Base-by-base conservation (phyloP, 1,140 invertebrate species). In the Caerostris darwini region DNA sequence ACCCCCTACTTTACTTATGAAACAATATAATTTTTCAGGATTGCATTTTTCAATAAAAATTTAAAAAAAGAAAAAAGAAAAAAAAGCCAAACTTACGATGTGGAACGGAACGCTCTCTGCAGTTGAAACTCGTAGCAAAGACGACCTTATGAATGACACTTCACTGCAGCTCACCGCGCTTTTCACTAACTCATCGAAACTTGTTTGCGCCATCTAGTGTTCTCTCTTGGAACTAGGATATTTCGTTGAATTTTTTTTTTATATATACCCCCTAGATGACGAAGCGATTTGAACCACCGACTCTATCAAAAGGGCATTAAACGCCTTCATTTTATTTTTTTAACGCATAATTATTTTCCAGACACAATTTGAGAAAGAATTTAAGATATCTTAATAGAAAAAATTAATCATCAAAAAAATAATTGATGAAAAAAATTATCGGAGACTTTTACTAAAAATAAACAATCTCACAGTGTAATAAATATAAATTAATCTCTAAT, bases 91-190 rank as follows among this genome's bases (percentile, higher is more conserved):
- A 83, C 82, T 69, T 87, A 93, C 92, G 64, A 93, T 93, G 92
- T 71, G 92, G 81, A 93, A 85, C 82, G 81, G 58, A 87, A 87
- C 82, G 67, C 71, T 54, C 81, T 93, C 67, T 87, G 6, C 14
- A 19, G 83, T 50, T 86, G 82, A 93, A 93, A 71, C 92, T 93
- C 83, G 67, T 50, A 86, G 92, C 86, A 83, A 93, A 93, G 92
- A 93, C 92, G 92, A 93, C 92, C 92, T 93, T 93, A 93, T 93
- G 83, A 93, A 93, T 93, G 92, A 93, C 92, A 93, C 92, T 93
- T 93, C 58, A 53, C 92, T 93, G 92, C 92, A 93, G 50, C 64
- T 61, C 92, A 93, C 83, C 6, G 81, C 64, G 82, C 58, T 93
- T 83, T 92, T 83, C 14, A 81, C 34, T 61, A 85, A 86, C 56